Conservation (phyloP, 2,797 vertebrate species). For the Scolopax bukidnonensis region DNA sequence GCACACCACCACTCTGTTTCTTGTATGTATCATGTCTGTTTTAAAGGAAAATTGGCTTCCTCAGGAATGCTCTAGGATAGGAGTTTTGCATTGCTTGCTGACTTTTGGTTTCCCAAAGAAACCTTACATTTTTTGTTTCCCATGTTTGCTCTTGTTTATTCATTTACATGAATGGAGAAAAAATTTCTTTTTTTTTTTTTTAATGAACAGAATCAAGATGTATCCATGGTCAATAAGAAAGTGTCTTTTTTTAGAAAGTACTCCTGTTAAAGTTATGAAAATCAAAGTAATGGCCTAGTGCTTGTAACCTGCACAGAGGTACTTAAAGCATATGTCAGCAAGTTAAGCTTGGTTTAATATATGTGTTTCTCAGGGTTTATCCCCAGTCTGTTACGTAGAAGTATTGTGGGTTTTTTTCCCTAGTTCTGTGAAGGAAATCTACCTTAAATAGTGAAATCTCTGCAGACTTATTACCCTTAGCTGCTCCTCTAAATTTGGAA, state of each 20-base stretch:
- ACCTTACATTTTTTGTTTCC: neutral
- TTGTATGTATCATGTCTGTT: neutral
- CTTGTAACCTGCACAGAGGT: neutral
- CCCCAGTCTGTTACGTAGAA: neutral
- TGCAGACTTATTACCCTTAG: neutral
- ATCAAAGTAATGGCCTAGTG: neutral
- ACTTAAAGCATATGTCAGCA: neutral
- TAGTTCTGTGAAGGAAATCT: neutral
- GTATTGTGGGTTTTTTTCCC: neutral
- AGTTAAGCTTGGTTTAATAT: neutral
- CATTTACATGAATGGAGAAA: neutral
- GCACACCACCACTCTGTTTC: neutral
- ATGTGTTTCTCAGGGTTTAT: neutral
- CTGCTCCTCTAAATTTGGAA: constrained; percentile 36
- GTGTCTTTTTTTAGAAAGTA: neutral
- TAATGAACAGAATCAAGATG: neutral
- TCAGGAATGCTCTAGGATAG: neutral
- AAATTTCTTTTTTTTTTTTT: neutral
- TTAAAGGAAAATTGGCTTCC: neutral
- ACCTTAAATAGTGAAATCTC: constrained; percentile 16
- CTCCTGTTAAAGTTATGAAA: neutral
- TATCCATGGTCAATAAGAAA: neutral
- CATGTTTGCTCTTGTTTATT: neutral
- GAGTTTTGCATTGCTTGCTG: neutral
- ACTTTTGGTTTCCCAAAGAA: neutral